These are phyloP conservation scores for Aphodius granarius DNA, from an alignment of 2,888 invertebrate species.

Conservation along the genomic window DNA sequence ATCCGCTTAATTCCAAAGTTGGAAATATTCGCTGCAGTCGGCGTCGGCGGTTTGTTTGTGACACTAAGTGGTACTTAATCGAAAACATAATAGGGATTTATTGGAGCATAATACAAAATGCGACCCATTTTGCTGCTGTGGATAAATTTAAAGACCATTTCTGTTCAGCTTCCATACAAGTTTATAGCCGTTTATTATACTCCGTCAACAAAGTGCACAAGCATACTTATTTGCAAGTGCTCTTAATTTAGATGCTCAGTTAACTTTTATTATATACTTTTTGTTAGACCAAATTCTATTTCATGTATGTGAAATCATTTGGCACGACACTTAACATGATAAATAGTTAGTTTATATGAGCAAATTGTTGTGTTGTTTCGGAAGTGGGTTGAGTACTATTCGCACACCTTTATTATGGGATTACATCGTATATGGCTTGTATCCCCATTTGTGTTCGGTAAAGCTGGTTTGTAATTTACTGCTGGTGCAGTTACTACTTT, in stretches of 20 bases:
- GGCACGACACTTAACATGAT: not conserved
- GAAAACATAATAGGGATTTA: slow-evolving; percentile 18
- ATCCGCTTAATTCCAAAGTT: no score
- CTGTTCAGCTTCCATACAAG: not conserved
- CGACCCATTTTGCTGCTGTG: not conserved
- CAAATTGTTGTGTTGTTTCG: not conserved
- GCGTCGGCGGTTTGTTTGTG: not conserved
- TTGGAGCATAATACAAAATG: not conserved
- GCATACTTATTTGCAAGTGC: not conserved
- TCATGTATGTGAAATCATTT: not conserved
- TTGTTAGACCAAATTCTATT: no score
- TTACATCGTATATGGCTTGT: not conserved
- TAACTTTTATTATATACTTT: no score
- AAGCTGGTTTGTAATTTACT: not conserved
- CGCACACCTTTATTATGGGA: not conserved
- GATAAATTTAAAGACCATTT: not conserved
- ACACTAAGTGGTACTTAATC: not conserved
- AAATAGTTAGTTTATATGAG: not conserved
- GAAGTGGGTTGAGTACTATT: not conserved
- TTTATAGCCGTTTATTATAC: not conserved
- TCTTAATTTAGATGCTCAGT: not conserved
- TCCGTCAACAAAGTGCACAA: not conserved
- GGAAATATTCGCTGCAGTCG: no score
- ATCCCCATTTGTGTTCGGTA: not conserved
- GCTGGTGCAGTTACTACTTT: not conserved